Evolutionary conservation across 2,797 vertebrate genomes (phyloP).

Genomic region (Rhinophrynus dorsalis): DNA sequence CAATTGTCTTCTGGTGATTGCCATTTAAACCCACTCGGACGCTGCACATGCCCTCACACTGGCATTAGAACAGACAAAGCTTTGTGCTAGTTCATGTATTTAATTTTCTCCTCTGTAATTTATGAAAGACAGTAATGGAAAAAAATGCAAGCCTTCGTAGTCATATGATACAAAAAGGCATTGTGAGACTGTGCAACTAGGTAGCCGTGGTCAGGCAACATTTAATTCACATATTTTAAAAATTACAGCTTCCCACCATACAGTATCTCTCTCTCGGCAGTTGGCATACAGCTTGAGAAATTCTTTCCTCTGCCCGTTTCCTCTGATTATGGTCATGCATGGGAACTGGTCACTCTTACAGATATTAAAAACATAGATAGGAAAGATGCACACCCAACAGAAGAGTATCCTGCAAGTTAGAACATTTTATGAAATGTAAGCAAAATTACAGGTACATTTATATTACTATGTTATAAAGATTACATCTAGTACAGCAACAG

Average conservation of each 20-base stretch:
- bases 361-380: too few relatives aligned
- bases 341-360: neutral
- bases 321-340: neutral
- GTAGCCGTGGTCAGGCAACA: neutral
- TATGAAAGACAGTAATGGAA: conserved; percentile 8
- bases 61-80: conserved; percentile 9
- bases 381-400: too few relatives aligned
- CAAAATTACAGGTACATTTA: too few relatives aligned
- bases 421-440: too few relatives aligned
- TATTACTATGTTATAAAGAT: too few relatives aligned
- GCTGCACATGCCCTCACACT: conserved; percentile 15
- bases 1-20: conserved; percentile 24
- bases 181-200: conserved; percentile 1
- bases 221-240: neutral
- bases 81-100: neutral
- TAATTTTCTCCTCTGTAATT: conserved; percentile 2
- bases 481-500: too few relatives aligned
- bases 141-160: neutral
- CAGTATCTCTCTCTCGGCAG: neutral
- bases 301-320: neutral
- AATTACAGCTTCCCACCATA: neutral
- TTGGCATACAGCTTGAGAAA: neutral
- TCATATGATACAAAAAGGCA: neutral
- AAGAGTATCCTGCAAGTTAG: too few relatives aligned
- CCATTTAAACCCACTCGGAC: conserved; percentile 25